Base-by-base conservation (phyloP, 92 coral and sea anemone species). In the Porites divaricata region DNA sequence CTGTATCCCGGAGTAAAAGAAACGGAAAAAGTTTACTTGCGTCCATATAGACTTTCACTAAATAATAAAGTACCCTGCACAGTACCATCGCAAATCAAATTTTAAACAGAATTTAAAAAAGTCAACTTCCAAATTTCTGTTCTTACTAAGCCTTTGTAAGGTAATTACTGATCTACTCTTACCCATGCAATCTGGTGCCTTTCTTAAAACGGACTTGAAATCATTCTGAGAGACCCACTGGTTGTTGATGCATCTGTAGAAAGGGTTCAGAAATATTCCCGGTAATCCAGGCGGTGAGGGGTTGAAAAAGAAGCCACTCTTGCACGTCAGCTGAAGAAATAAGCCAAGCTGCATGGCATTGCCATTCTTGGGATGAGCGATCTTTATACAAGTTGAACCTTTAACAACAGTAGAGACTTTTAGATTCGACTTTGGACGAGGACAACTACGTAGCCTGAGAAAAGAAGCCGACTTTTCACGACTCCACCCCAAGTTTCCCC, bases 151-250 rank as follows among this genome's bases (percentile, higher is more conserved):
- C 12, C 20, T 26, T 26, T 12, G 9, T 45, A 11, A 23, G 16
- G 45, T 35, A 35, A n/a, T n/a, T 13, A 26, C 4, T n/a, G 22
- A 11, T 13, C 6, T 58, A 15, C 28, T n/a, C 90, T 79, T 89
- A 95, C 98, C 92, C 73, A 83, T 74, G 58, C 98, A 95, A 22
- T 92, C 95, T 49, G 98, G 98, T 23, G 91, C 87, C 49, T 85
- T 65, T 0, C 92, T 86, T 41, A 91, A 69, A 6, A 81, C 83
- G 10, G 86, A 72, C 78, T 35, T 52, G 14, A 13, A 15, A 17
- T 58, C 72, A 48, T 24, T 72, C 79, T 35, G 63, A 8, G 86
- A 72, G 23, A 82, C 63, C 86, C 86, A 82, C 72, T 81, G 72
- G 62, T 72, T 81, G 5, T 64, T 74, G 1, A 17, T 16, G 10